Evolutionary conservation across 2,888 invertebrate species (phyloP).

Genomic region (Tipula unca): DNA sequence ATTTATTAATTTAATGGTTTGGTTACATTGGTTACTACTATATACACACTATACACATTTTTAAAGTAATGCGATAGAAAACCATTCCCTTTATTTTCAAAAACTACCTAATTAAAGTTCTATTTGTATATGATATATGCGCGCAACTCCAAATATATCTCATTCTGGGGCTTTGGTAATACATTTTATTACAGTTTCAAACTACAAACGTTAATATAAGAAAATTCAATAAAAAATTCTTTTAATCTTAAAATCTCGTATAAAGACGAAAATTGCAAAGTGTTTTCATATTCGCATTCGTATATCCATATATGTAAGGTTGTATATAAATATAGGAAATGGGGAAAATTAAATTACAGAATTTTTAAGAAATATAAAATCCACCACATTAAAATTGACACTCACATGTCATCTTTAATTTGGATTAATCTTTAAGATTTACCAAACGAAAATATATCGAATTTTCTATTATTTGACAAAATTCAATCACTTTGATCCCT

Average conservation of each 20-base stretch:
- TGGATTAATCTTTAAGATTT: not conserved
- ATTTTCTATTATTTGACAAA: not conserved
- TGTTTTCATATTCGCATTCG: not conserved
- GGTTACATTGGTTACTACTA: not conserved
- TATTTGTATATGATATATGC: too few relatives aligned
- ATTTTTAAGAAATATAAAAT: not conserved
- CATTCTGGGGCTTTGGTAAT: not conserved
- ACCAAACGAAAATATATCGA: not conserved
- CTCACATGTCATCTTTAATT: constrained; percentile 8
- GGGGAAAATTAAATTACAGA: not conserved
- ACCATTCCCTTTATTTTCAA: not conserved
- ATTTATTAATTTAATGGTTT: constrained; percentile 8
- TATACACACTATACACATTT: not conserved
- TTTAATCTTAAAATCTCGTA: not conserved
- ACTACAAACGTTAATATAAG: not conserved
- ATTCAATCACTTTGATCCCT: constrained; percentile 14
- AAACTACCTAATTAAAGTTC: not conserved
- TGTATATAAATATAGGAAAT: not conserved
- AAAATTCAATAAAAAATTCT: not conserved
- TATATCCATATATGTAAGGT: not conserved
- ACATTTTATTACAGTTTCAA: not conserved
- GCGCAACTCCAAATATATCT: not conserved
- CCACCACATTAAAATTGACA: constrained; percentile 14
- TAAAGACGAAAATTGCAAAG: not conserved
- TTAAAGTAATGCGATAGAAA: not conserved